phyloP scores from a whole-genome alignment of 2,797 vertebrate species.

The Simalia tracyae region DNA sequence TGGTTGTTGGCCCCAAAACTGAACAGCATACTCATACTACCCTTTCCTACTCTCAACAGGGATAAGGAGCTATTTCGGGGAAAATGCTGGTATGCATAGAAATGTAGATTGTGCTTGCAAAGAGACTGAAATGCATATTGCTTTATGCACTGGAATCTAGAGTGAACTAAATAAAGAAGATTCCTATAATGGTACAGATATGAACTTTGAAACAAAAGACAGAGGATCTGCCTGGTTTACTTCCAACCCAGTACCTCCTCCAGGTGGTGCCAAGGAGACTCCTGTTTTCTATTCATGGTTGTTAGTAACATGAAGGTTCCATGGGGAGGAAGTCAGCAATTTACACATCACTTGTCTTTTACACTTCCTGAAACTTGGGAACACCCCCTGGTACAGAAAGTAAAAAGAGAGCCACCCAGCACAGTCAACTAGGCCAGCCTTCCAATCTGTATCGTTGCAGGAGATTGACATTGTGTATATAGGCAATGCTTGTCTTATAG shows the following conservation, averaged over 20 bases:
- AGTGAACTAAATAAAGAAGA: constrained; percentile 83
- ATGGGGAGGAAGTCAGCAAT: constrained; percentile 82
- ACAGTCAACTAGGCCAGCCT: constrained; percentile 70
- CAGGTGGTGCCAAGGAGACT: constrained; percentile 78
- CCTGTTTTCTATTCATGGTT: constrained; percentile 80
- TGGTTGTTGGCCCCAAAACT: constrained; percentile 95
- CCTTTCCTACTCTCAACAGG: constrained; percentile 91
- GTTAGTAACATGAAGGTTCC: constrained; percentile 65
- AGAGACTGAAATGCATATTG: constrained; percentile 92
- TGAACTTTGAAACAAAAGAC: constrained; percentile 81
- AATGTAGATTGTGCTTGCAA: constrained; percentile 89
- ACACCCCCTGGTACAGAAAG: constrained; percentile 83
- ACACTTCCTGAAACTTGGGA: constrained; percentile 86
- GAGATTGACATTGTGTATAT: neutral
- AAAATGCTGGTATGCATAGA: constrained; percentile 89
- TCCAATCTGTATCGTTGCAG: constrained; percentile 84
- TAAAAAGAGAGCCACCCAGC: constrained; percentile 78
- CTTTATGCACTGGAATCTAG: constrained; percentile 85
- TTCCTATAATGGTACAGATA: constrained; percentile 92
- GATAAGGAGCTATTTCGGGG: constrained; percentile 93
- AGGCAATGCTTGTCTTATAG: neutral
- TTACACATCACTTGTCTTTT: constrained; percentile 87
- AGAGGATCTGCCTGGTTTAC: constrained; percentile 69
- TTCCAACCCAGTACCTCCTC: constrained; percentile 66
- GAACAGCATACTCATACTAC: constrained; percentile 95